Evolutionary conservation across 2,888 invertebrate species (phyloP).

Genomic region (Athripsodes cinereus): DNA sequence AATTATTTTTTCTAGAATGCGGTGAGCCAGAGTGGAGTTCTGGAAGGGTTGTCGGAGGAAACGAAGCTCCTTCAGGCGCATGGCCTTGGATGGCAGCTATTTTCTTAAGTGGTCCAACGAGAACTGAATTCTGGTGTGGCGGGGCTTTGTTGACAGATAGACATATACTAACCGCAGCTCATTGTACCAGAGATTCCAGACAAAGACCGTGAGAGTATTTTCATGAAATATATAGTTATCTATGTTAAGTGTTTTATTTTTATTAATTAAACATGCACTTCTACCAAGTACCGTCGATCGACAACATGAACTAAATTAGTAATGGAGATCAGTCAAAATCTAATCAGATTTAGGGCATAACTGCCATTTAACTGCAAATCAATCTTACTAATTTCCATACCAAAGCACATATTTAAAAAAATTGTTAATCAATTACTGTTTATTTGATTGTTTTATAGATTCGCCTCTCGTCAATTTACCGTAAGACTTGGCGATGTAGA

Average conservation of each 20-base stretch:
- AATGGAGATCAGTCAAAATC: too few species aligned
- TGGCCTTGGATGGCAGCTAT: constrained; percentile 98
- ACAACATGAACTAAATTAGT: too few species aligned
- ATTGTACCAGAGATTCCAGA: constrained; percentile 85
- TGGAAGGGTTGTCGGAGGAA: constrained; percentile 88
- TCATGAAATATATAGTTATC: neutral
- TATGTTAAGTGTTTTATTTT: neutral
- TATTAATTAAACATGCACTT: too few species aligned
- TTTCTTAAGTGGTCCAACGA: constrained; percentile 76
- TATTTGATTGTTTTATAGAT: constrained; percentile 47
- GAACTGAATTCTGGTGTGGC: constrained; percentile 91
- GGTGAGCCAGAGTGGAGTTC: constrained; percentile 77
- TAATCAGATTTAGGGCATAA: too few species aligned
- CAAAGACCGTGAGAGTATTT: constrained; percentile 71
- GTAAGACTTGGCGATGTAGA: constrained; percentile 87
- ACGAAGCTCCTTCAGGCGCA: constrained; percentile 73
- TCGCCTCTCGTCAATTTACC: constrained; percentile 82
- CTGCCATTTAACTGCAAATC: neutral
- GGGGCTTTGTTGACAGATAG: constrained; percentile 77
- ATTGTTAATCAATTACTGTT: neutral
- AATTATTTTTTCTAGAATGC: constrained; percentile 70
- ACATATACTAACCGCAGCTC: constrained; percentile 85
- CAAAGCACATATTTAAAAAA: neutral
- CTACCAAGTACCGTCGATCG: too few species aligned
- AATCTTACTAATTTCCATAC: neutral